These are phyloP conservation scores for Aquatica leii DNA, from an alignment of 2,888 invertebrate genomes.

Conservation along the genomic window DNA sequence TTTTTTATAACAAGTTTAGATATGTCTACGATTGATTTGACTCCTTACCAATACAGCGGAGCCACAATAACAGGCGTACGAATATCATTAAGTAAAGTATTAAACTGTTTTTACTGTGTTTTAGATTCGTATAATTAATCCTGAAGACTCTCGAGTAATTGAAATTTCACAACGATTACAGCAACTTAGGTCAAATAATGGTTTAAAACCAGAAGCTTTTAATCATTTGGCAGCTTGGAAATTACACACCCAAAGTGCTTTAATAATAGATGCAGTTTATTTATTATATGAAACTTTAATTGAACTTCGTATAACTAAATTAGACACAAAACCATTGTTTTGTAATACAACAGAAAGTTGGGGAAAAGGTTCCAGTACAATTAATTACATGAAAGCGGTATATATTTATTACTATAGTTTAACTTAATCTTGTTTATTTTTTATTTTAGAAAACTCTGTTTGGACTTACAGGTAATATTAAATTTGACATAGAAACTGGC, in stretches of 20 bases:
- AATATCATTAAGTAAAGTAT: slow-evolving; percentile 18
- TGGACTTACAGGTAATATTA: slow-evolving; percentile 58
- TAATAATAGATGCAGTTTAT: slow-evolving; percentile 87
- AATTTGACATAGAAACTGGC: slow-evolving; percentile 57
- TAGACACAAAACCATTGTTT: slow-evolving; percentile 56
- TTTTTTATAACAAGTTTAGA: slow-evolving; percentile 68
- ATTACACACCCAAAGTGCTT: slow-evolving; percentile 74
- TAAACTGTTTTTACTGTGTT: slow-evolving; percentile 35
- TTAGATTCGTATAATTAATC: slow-evolving; percentile 69
- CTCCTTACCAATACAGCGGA: slow-evolving; percentile 65
- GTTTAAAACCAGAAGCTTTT: slow-evolving; percentile 24
- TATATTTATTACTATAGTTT: neutral
- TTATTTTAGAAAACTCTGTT: slow-evolving; percentile 53
- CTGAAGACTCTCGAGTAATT: slow-evolving; percentile 52
- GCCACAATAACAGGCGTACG: slow-evolving; percentile 68
- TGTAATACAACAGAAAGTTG: slow-evolving; percentile 73
- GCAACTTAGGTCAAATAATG: slow-evolving; percentile 8
- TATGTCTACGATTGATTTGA: slow-evolving; percentile 66
- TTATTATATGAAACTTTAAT: slow-evolving; percentile 80
- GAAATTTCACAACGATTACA: slow-evolving; percentile 16
- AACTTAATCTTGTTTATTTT: too few relatives aligned
- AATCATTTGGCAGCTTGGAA: slow-evolving; percentile 42
- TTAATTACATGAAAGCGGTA: slow-evolving; percentile 85
- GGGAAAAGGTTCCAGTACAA: slow-evolving; percentile 82
- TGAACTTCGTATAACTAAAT: slow-evolving; percentile 60